Evolutionary conservation across 2,888 invertebrate genomes (phyloP).

Genomic region (Andrena minutula): DNA sequence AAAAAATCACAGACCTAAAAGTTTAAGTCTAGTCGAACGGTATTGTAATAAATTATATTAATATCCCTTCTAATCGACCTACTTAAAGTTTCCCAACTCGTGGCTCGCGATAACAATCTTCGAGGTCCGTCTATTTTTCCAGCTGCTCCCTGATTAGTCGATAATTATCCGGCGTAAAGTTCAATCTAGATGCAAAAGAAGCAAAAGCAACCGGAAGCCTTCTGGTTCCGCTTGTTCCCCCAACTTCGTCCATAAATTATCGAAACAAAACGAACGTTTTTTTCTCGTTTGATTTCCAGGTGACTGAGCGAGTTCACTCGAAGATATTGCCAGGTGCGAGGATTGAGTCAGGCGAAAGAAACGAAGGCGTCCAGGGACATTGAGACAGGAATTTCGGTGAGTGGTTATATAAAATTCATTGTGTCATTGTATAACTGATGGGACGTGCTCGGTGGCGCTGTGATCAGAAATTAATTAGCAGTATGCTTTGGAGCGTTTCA

Average conservation of each 20-base stretch:
- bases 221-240: neutral
- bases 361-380: neutral
- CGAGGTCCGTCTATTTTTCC: conserved; percentile 32
- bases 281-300: conserved; percentile 35
- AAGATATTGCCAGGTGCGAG: conserved; percentile 9
- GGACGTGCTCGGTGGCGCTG: too few relatives aligned
- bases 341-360: neutral
- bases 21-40: neutral
- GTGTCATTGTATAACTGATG: neutral
- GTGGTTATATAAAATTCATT: conserved; percentile 7
- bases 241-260: conserved; percentile 58
- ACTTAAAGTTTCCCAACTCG: conserved; percentile 2
- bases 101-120: conserved; percentile 32
- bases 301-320: conserved; percentile 14
- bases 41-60: conserved; percentile 19
- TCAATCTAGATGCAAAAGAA: conserved; percentile 26
- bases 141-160: conserved; percentile 28
- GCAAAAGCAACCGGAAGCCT: neutral
- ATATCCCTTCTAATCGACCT: conserved; percentile 17
- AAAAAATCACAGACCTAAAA: neutral
- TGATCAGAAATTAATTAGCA: too few relatives aligned
- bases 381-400: conserved; percentile 26
- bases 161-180: conserved; percentile 53
- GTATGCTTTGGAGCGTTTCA: neutral
- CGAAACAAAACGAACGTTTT: conserved; percentile 22